phyloP scores from a whole-genome alignment of 2,797 vertebrate genomes.

The Thalassophryne amazonica region DNA sequence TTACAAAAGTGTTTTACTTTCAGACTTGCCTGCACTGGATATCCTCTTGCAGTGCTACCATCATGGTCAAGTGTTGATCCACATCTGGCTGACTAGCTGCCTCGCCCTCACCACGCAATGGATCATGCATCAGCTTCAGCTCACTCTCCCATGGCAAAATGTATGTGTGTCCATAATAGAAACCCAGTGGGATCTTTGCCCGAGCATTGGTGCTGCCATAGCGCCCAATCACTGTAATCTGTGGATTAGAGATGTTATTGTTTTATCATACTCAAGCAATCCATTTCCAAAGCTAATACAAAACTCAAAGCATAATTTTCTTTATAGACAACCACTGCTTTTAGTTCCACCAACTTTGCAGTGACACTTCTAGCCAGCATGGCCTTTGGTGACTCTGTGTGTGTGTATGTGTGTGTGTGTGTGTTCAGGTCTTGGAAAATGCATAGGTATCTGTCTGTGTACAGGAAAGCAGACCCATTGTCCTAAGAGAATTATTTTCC shows the following conservation, averaged over 20 bases:
- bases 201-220: slow-evolving; percentile 98
- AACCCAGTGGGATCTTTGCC: slow-evolving; percentile 96
- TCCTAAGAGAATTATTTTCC: too few species aligned
- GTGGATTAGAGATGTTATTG: slow-evolving; percentile 2
- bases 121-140: slow-evolving; percentile 95
- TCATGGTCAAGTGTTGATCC: slow-evolving; percentile 96
- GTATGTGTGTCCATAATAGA: slow-evolving; percentile 98
- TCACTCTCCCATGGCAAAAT: slow-evolving; percentile 98
- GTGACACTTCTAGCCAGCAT: too few species aligned
- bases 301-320: too few species aligned
- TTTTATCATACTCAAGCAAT: too few species aligned
- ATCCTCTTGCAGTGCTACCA: slow-evolving; percentile 96
- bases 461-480: too few species aligned
- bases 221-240: slow-evolving; percentile 98
- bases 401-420: too few species aligned
- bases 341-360: too few species aligned
- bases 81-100: slow-evolving; percentile 90
- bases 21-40: slow-evolving; percentile 93
- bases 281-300: too few species aligned
- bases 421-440: too few species aligned
- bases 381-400: too few species aligned
- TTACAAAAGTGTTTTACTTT: neutral
- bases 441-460: too few species aligned
- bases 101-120: slow-evolving; percentile 90
- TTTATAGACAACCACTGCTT: too few species aligned